Evolutionary conservation across 1,140 invertebrate species (phyloP), one percentile per base, ranked within the genome.

Genomic region (Drosophila orosa): DNA sequence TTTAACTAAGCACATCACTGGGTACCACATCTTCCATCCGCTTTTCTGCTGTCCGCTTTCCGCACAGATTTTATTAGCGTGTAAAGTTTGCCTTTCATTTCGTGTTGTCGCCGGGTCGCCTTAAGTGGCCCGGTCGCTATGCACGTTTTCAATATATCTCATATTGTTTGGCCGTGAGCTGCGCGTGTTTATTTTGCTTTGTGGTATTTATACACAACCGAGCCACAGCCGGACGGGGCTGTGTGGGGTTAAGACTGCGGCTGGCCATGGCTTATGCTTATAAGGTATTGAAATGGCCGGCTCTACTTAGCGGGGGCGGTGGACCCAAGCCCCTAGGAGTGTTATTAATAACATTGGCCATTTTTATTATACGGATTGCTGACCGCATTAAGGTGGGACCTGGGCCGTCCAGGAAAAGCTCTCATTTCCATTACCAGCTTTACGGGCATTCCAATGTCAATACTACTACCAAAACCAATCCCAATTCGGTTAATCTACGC

Each of bases 71-170:
- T 87, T 83, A 83, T 86, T 87, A 77, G 83, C 84, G 83, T 82
- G 82, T 72, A 81, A 86, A 78, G 69, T 81, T 86, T 69, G 82
- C 78, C 82, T 86, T 81, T 86, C 81, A 77, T 74, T 84, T 76
- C 65, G 66, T 65, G 50, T 58, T 60, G 67, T 74, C 55, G 60
- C 60, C 60, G 59, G 74, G 54, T 71, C 60, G 75, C 66, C 75
- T 82, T 87, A 87, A 87, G 82, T 86, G 82, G 74, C 71, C 59
- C 56, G 48, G 68, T 40, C 69, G 17, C 71, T 48, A 83, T 86
- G 83, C 83, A 86, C 83, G 83, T 86, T 86, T 86, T 86, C 83
- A 86, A 86, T 86, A 86, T 86, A 87, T 86, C 83, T 87, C 84
- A 86, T 86, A 86, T 86, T 86, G 83, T 86, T 86, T 87, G 83